Base-by-base conservation (phyloP, 2,888 invertebrate genomes). In the Linnaemya vulpina region DNA sequence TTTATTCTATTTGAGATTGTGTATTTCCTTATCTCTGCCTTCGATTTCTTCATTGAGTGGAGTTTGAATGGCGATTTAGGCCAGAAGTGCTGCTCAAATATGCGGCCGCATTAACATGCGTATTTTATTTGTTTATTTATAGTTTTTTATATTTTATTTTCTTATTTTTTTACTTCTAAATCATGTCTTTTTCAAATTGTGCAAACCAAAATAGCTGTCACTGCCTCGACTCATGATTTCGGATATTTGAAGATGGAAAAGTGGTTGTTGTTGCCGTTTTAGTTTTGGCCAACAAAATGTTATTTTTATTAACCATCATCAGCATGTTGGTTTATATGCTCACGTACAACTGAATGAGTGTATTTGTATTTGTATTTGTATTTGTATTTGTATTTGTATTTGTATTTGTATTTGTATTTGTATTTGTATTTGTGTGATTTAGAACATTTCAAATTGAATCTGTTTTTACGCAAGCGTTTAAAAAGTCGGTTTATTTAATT, bases 151-250 rank as follows among this genome's bases (percentile, higher is more conserved):
- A n/a, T n/a, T n/a, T n/a, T n/a, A n/a, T n/a, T n/a, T n/a, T n/a
- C n/a, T n/a, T n/a, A n/a, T n/a, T n/a, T n/a, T n/a, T n/a, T n/a
- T n/a, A n/a, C n/a, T n/a, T n/a, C n/a, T 11, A 10, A 22, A 53
- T 70, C 53, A 40, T 55, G 55, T 70, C 40, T 68, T 20, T 40
- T 70, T 55, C 35, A 53, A 70, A 70, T 53, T 53, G 68, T 40
- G 5, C n/a, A 11, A 40, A n/a, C 1, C 25, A 40, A 71, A 58
- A 58, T 70, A 55, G 3, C 30, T 30, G 30, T 51, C 70, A 53
- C 40, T 40, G 11, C 5, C 5, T 55, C 40, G 22, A 10, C 53
- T n/a, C 38, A 70, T 70, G 53, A 55, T 40, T 63, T 40, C 11
- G 17, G 35, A 38, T 10, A 35, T 15, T 62, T 62, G 13, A 38